Percentiles rank a stretch among this genome's conserved stretches.
phyloP scores from a whole-genome alignment of 2,888 invertebrate genomes.

The Acheta domesticus region DNA sequence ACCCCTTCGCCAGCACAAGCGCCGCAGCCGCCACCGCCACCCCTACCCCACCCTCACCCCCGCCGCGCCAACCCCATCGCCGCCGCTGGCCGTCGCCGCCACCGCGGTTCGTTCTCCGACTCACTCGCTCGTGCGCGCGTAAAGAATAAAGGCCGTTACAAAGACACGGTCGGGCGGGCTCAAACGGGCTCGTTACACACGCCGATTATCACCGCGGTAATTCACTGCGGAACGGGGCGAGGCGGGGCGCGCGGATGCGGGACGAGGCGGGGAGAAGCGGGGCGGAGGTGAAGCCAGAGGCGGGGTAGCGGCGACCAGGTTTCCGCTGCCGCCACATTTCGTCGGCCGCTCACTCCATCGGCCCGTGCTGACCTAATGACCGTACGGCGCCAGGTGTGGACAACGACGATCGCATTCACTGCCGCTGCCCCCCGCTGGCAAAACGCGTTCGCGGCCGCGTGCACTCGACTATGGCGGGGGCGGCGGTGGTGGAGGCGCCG shows the following conservation, averaged over 20 bases:
- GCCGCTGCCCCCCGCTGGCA: not conserved
- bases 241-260: too few relatives aligned
- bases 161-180: not conserved
- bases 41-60: not conserved
- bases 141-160: not conserved
- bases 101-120: not conserved
- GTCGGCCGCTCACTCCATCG: not conserved
- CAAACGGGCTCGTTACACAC: not conserved
- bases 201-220: conserved; percentile 1
- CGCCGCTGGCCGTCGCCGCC: too few relatives aligned
- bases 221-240: not conserved
- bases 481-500: too few relatives aligned
- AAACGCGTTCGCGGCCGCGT: not conserved
- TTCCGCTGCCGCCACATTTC: not conserved
- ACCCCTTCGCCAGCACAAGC: too few relatives aligned
- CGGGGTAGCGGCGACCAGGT: too few relatives aligned
- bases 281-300: too few relatives aligned
- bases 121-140: not conserved
- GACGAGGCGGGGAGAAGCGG: too few relatives aligned
- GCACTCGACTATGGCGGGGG: too few relatives aligned
- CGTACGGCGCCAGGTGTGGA: not conserved
- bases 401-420: not conserved
- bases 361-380: conserved; percentile 1
- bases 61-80: too few relatives aligned
- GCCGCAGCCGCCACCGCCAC: not conserved